Percentiles rank a stretch among this genome's conserved stretches.
These are phyloP conservation scores for Gobio gobio DNA, from an alignment of 2,113 vertebrate genomes.

Conservation along the genomic window DNA sequence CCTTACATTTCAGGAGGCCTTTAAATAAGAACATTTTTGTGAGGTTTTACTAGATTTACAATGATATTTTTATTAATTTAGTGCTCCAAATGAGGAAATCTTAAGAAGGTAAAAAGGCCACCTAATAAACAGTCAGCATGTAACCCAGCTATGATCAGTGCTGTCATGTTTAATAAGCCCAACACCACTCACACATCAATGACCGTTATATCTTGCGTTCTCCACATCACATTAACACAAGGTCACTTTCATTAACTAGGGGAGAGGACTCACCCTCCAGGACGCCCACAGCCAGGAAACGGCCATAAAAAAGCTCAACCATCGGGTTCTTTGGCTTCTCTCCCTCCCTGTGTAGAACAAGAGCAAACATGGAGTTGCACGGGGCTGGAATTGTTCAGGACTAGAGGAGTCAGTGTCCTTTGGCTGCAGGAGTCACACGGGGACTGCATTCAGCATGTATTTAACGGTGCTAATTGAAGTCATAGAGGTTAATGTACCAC, in stretches of 20 bases:
- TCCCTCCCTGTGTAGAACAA: conserved; percentile 83
- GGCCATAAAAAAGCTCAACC: conserved; percentile 97
- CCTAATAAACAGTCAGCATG: background rate
- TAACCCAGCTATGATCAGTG: conserved; percentile 66
- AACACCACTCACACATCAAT: conserved; percentile 73
- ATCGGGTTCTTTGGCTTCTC: conserved; percentile 99
- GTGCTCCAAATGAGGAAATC: background rate
- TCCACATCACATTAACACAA: conserved; percentile 75
- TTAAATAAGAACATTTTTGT: too few relatives aligned
- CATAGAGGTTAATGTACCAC: conserved; percentile 33
- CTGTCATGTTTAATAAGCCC: conserved; percentile 75
- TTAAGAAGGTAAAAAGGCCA: background rate
- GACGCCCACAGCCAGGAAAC: conserved; percentile 93
- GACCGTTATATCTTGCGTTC: conserved; percentile 55
- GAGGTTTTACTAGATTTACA: background rate
- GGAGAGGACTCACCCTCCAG: conserved; percentile 86
- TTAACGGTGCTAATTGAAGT: conserved; percentile 45
- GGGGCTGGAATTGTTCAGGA: conserved; percentile 2
- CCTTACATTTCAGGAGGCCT: too few relatives aligned
- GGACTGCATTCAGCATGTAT: conserved; percentile 27
- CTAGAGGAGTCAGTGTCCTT: conserved; percentile 14
- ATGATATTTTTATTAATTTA: background rate
- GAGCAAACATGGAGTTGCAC: conserved; percentile 25
- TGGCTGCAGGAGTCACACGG: background rate
- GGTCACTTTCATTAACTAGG: conserved; percentile 70